Evolutionary conservation across 2,888 invertebrate species (phyloP).

Genomic region (Polydrusus cervinus): DNA sequence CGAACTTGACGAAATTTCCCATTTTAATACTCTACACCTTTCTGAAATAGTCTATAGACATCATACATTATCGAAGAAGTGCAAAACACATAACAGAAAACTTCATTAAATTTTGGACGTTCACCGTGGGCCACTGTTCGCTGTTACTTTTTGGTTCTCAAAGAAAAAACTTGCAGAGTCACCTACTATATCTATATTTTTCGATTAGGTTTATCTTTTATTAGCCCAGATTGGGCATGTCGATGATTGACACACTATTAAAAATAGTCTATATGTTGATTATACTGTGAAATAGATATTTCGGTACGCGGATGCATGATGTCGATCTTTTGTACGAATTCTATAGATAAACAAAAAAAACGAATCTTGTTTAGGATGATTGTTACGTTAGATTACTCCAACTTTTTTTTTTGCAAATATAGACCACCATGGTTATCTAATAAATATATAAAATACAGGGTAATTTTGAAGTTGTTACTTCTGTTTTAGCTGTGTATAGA

Average conservation of each 20-base stretch:
- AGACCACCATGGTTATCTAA: constrained; percentile 4
- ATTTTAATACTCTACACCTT: too few relatives aligned
- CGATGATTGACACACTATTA: constrained; percentile 53
- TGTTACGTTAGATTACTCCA: background rate
- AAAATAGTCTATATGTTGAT: constrained; percentile 48
- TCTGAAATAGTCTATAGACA: background rate
- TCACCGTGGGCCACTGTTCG: constrained; percentile 44
- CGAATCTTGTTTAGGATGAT: constrained; percentile 1
- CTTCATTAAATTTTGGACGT: constrained; percentile 40
- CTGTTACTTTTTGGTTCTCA: constrained; percentile 48
- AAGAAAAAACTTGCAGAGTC: constrained; percentile 47
- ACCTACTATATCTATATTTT: constrained; percentile 50
- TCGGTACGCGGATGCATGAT: constrained; percentile 21
- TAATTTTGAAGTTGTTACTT: too few relatives aligned
- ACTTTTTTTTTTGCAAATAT: background rate
- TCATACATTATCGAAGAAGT: background rate
- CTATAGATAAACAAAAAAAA: constrained; percentile 15
- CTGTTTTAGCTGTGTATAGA: too few relatives aligned
- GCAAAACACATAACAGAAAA: constrained; percentile 51
- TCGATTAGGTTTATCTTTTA: constrained; percentile 54
- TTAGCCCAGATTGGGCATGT: constrained; percentile 51
- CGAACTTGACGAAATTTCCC: too few relatives aligned
- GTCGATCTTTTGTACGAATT: constrained; percentile 13
- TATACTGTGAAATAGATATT: constrained; percentile 55
- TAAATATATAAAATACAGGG: background rate